Conservation (phyloP, 2,888 invertebrate species). For the Acholoe squamosa region DNA sequence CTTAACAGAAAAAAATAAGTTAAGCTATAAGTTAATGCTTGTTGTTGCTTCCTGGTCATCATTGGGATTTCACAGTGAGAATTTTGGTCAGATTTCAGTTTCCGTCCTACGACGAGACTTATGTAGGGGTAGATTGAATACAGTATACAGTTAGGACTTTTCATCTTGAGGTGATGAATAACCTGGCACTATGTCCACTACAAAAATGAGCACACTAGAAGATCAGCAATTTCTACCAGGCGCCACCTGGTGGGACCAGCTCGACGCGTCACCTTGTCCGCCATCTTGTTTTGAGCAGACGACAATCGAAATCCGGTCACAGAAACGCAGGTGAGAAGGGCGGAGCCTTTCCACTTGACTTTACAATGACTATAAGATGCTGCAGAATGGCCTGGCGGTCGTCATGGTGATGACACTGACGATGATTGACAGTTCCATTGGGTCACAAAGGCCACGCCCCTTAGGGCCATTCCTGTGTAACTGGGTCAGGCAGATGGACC, state of each 20-base stretch:
- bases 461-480: neutral
- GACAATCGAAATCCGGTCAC: neutral
- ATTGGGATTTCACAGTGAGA: no score
- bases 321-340: neutral
- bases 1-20: no score
- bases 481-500: conserved; percentile 19
- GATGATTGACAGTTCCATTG: neutral
- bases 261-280: neutral
- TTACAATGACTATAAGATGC: neutral
- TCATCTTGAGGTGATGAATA: no score
- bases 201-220: no score
- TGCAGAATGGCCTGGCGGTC: neutral
- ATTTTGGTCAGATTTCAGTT: no score
- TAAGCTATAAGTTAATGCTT: no score
- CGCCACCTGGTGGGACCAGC: neutral
- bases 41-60: no score
- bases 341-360: conserved; percentile 10
- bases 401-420: neutral
- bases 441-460: conserved; percentile 13
- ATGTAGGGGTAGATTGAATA: no score
- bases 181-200: no score
- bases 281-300: conserved; percentile 20
- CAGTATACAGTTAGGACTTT: no score
- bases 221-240: no score
- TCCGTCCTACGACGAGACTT: no score